Evolutionary conservation across 2,113 vertebrate species (phyloP).

Genomic region (Brachypodius melanocephalos): DNA sequence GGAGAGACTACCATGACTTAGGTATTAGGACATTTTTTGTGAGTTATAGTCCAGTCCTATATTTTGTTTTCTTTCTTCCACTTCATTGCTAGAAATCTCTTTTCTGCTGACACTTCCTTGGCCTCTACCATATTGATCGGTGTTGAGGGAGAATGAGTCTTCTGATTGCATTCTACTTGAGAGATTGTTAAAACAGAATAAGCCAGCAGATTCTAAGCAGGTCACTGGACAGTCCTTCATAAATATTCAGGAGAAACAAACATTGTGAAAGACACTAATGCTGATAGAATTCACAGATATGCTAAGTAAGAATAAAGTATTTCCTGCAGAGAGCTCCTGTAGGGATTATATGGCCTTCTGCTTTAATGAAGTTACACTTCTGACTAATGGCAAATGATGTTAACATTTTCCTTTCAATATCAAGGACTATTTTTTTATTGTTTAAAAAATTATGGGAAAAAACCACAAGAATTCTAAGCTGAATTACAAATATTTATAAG

Average conservation of each 20-base stretch:
- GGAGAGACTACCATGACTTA: neutral
- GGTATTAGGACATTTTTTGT: neutral
- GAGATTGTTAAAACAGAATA: slow-evolving; percentile 62
- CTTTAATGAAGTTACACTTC: slow-evolving; percentile 69
- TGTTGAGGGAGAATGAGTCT: slow-evolving; percentile 36
- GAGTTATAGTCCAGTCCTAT: neutral
- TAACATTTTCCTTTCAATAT: slow-evolving; percentile 34
- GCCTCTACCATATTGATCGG: slow-evolving; percentile 62
- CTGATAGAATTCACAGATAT: slow-evolving; percentile 69
- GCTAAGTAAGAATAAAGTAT: slow-evolving; percentile 68
- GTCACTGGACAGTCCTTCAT: slow-evolving; percentile 73
- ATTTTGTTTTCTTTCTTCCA: neutral
- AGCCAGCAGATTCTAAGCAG: slow-evolving; percentile 63
- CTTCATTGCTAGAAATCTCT: slow-evolving; percentile 50
- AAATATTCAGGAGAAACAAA: slow-evolving; percentile 73
- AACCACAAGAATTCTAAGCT: neutral
- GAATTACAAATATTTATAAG: neutral
- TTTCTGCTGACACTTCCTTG: slow-evolving; percentile 53
- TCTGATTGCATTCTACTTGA: slow-evolving; percentile 57
- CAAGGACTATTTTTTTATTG: neutral
- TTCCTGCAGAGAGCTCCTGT: slow-evolving; percentile 65
- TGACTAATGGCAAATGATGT: slow-evolving; percentile 63
- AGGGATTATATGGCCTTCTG: slow-evolving; percentile 54
- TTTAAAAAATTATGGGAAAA: neutral
- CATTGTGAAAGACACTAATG: slow-evolving; percentile 66